Percentiles rank a stretch among this genome's conserved stretches.
Conservation (phyloP, 2,888 invertebrate genomes). For the Erannis defoliaria region DNA sequence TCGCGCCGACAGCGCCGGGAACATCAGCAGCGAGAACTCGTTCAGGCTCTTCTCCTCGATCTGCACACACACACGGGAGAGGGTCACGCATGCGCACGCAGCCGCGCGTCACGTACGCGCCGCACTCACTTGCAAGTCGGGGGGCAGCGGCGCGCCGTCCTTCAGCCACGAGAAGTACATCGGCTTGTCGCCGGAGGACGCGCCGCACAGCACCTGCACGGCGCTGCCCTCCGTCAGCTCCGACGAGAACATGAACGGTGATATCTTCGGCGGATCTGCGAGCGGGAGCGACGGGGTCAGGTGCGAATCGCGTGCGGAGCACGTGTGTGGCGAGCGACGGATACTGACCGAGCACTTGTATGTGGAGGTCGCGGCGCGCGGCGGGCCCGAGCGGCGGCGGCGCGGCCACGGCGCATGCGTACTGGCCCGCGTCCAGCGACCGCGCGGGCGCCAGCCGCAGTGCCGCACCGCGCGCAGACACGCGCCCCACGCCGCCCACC, state of each 20-base stretch:
- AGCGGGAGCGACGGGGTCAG: no score
- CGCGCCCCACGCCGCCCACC: constrained; percentile 74
- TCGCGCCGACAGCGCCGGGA: constrained; percentile 88
- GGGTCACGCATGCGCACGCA: not conserved
- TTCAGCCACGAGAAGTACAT: constrained; percentile 90
- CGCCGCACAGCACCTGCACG: constrained; percentile 92
- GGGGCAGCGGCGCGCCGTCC: constrained; percentile 87
- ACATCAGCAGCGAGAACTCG: constrained; percentile 90
- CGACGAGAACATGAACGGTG: constrained; percentile 93
- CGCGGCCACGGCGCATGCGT: constrained; percentile 91
- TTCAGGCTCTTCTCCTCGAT: constrained; percentile 89
- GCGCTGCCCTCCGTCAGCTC: constrained; percentile 93
- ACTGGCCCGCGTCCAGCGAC: constrained; percentile 90
- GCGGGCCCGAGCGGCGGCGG: constrained; percentile 90
- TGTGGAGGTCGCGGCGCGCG: constrained; percentile 89
- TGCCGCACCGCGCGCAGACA: constrained; percentile 69
- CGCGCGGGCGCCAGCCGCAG: constrained; percentile 70
- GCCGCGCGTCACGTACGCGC: not conserved
- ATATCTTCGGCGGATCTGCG: constrained; percentile 93
- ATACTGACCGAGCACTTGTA: constrained; percentile 90
- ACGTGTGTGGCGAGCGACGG: not conserved
- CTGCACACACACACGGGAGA: constrained; percentile 57
- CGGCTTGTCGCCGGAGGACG: constrained; percentile 90
- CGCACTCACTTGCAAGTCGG: constrained; percentile 85
- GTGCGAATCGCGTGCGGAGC: not conserved